phyloP scores from a whole-genome alignment of 1,140 invertebrate species.

The Eumeta japonica region DNA sequence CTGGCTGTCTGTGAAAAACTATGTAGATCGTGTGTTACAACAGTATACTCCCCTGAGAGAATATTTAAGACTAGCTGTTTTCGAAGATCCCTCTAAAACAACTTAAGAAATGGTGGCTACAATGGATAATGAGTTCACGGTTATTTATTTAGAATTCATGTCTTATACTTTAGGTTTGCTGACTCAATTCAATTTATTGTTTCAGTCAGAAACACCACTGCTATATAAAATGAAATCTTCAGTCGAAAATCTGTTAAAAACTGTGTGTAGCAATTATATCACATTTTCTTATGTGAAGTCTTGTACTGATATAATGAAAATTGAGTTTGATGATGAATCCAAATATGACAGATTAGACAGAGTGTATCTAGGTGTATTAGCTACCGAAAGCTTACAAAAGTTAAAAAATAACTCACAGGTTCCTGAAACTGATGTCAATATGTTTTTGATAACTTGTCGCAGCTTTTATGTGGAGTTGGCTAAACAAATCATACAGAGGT shows the following conservation, averaged over 20 bases:
- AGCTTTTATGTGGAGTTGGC: too few relatives aligned
- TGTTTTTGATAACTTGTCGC: too few relatives aligned
- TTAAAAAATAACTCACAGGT: too few relatives aligned
- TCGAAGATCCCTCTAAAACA: conserved; percentile 3
- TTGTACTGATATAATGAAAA: background rate
- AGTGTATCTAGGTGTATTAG: conserved; percentile 4
- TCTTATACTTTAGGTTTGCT: conserved; percentile 21
- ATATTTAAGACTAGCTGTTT: conserved; percentile 2
- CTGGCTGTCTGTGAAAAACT: conserved; percentile 1
- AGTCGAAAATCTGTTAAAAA: conserved; percentile 11
- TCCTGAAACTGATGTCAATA: too few relatives aligned
- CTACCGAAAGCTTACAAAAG: background rate
- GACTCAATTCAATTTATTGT: conserved; percentile 27
- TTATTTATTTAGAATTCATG: conserved; percentile 29
- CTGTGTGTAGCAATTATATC: conserved; percentile 3
- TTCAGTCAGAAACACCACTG: conserved; percentile 26
- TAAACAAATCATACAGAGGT: background rate
- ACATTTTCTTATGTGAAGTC: conserved; percentile 1
- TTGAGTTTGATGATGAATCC: background rate
- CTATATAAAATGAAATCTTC: conserved; percentile 22
- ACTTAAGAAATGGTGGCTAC: conserved; percentile 1
- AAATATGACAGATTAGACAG: background rate
- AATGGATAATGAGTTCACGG: conserved; percentile 1
- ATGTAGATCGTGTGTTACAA: conserved; percentile 1
- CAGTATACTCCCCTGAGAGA: background rate